Evolutionary conservation across 2,888 invertebrate species (phyloP), one percentile per base, ranked within the genome.

Genomic region (Cosmopolites sordidus): DNA sequence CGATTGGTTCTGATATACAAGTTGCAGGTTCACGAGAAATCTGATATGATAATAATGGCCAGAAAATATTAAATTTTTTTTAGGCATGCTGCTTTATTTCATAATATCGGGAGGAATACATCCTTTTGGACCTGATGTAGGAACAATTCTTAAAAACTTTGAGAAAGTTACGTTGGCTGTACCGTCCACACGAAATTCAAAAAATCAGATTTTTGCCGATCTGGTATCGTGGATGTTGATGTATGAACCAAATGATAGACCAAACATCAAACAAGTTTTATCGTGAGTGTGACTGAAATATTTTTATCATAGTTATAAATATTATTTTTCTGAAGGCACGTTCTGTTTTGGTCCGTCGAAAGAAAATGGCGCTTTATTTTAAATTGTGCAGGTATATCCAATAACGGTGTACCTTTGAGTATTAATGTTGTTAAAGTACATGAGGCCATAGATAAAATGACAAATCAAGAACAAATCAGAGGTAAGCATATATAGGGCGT

Each of bases 201-300:
- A 53, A 39, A 50, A 53, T 45, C 60, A 68, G 40, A 72, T 73
- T 48, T 57, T 74, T 15, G 62, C 64, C 18, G 73, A 73, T 58
- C 52, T 75, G 4, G 64, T 75, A 2, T 66, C 69, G 5, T 73
- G 73, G 72, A 74, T 75, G 73, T 54, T 75, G 48, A 59, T 71
- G 53, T 64, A 66, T 33, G 70, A 72, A 29, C 69, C 73, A 0
- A 58, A 59, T 12, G 69, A 71, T 27, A 54, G 75, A 22, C 75
- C 75, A 0, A 65, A 59, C 1, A 69, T 73, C 12, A 61, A 64
- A 48, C 72, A 73, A 61, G 67, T 74, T 17, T 58, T 74, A 42
- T 69, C 70, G 75, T 74, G 65, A 60, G 65, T 63, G 37, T 40
- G 2, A 43, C 5, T 22, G 22, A 22, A 22, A 22, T 22, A 22